phyloP scores from a whole-genome alignment of 2,113 vertebrate species.

The Asarcornis scutulata region DNA sequence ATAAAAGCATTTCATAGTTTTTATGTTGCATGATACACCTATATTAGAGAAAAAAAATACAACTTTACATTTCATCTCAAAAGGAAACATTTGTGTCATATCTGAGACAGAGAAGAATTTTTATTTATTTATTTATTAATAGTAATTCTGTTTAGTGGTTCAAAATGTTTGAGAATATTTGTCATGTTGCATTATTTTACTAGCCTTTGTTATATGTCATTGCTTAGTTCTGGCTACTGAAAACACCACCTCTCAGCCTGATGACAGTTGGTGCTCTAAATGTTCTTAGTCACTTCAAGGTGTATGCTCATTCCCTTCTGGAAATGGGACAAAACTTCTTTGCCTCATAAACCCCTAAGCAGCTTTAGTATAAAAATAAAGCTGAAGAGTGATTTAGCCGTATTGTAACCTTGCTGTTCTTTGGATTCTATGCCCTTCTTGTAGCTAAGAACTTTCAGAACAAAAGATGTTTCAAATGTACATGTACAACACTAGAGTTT shows the following conservation, averaged over 20 bases:
- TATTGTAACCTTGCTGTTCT: not conserved
- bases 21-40: not conserved
- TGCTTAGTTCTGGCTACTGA: not conserved
- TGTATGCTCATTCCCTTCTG: conserved; percentile 60
- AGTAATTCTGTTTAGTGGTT: not conserved
- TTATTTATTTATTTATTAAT: not conserved
- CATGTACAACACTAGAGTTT: not conserved
- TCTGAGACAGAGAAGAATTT: not conserved
- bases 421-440: not conserved
- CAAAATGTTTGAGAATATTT: not conserved
- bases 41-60: not conserved
- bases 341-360: conserved; percentile 65
- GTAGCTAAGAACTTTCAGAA: conserved; percentile 5
- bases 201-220: not conserved
- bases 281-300: conserved; percentile 36
- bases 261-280: conserved; percentile 49
- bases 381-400: conserved; percentile 20
- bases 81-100: not conserved
- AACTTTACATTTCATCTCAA: not conserved
- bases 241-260: conserved; percentile 3
- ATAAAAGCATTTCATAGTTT: not conserved
- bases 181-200: not conserved
- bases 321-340: conserved; percentile 71
- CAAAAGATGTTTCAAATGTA: conserved; percentile 43
- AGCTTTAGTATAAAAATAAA: conserved; percentile 56